A percentile compares a stretch with the other conserved stretches of the same genome.
These are phyloP conservation scores for Spondyliosoma cantharus DNA, from an alignment of 2,797 vertebrate species.

Conservation along the genomic window DNA sequence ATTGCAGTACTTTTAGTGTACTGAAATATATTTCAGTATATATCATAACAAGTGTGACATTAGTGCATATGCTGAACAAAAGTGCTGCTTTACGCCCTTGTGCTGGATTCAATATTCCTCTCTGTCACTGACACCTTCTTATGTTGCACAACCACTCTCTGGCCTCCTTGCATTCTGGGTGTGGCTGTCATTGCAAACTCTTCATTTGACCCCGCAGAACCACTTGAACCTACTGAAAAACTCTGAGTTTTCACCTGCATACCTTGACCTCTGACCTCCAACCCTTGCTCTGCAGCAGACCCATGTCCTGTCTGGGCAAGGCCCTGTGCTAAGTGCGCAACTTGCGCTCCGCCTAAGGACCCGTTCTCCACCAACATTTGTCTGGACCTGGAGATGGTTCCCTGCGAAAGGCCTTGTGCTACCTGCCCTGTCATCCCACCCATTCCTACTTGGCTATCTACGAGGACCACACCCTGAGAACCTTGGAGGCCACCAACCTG, in stretches of 20 bases:
- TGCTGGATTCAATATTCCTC: conserved; percentile 70
- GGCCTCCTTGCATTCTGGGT: conserved; percentile 55
- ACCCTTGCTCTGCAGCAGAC: conserved; percentile 32
- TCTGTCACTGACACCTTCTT: conserved; percentile 79
- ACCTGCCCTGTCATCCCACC: conserved; percentile 36
- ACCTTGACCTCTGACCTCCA: conserved; percentile 52
- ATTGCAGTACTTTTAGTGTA: conserved; percentile 17
- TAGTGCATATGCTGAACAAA: conserved; percentile 12
- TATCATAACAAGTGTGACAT: conserved; percentile 21
- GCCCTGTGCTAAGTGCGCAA: conserved; percentile 37
- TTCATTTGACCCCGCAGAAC: conserved; percentile 52
- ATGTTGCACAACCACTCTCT: conserved; percentile 75
- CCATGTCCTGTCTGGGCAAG: conserved; percentile 43
- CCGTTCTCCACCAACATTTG: conserved; percentile 72
- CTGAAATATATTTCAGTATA: conserved; percentile 16
- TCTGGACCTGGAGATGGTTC: conserved; percentile 57
- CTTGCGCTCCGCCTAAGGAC: conserved; percentile 43
- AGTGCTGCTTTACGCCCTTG: conserved; percentile 48
- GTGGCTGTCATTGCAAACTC: conserved; percentile 34
- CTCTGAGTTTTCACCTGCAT: conserved; percentile 46
- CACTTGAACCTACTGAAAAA: conserved; percentile 40
- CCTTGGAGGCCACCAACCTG: conserved; percentile 68
- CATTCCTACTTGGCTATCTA: conserved; percentile 67
- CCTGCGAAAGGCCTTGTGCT: conserved; percentile 56
- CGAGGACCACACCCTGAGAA: conserved; percentile 67